Evolutionary conservation across 2,888 invertebrate genomes (phyloP), one percentile per base, ranked within the genome.

Genomic region (Drosophila yooni): DNA sequence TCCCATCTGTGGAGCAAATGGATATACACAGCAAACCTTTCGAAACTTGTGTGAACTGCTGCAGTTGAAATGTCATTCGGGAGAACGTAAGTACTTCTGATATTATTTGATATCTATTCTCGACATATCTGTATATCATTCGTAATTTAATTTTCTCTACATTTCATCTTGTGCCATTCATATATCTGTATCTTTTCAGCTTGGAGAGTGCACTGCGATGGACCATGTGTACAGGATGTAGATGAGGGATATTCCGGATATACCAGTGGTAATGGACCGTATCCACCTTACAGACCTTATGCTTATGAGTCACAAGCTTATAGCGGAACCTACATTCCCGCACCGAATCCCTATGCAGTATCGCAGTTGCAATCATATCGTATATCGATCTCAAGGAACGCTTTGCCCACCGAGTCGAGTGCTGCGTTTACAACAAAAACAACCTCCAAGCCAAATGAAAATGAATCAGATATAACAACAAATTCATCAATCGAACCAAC

Each of bases 1-100:
- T 8, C 76, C 81, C 11, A 21, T 79, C 29, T 79, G 79, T n/a
- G 70, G 59, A 15, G 5, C 0, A 0, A 27, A 34, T 0, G 70
- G 21, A 5, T 29, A 40, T 33, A 36, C 40, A 2, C 54, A 38
- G 7, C 33, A 38, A 29, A 80, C 67, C 1, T 79, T 79, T 36
- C 18, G 29, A 11, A 73, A 52, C 15, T 27, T 27, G 4, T 79
- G 79, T 31, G 67, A 70, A n/a, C 10, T 80, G 10, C 27, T 43
- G 15, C 48, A 77, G 31, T 29, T 53, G 7, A 70, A 40, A 2
- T 79, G 81, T 15, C 21, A n/a, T 0, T 15, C 58, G 2, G n/a
- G n/a, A 31, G 56, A 72, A 53, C n/a, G 79, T 79, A 53, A 73
- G 73, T 70, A 15, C 7, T 46, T 15, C 15, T 15, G 15, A 25